phyloP scores from a whole-genome alignment of 2,113 vertebrate species.

The Mesitornis unicolor region DNA sequence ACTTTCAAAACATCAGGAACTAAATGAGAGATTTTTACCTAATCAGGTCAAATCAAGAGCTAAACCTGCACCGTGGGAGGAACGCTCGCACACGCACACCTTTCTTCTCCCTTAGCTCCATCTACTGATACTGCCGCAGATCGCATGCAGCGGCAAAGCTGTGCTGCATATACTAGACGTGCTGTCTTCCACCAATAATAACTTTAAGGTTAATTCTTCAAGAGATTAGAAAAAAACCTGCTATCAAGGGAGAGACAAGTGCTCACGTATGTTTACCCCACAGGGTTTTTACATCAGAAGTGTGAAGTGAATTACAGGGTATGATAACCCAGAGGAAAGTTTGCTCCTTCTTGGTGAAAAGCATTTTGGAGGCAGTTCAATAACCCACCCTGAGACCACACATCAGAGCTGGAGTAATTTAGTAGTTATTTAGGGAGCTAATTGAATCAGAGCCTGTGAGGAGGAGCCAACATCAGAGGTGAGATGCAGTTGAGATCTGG shows the following conservation, averaged over 20 bases:
- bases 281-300: slow-evolving; percentile 27
- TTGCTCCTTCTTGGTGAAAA: slow-evolving; percentile 4
- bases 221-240: neutral
- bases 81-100: neutral
- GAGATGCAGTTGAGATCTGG: neutral
- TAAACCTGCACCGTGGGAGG: slow-evolving; percentile 1
- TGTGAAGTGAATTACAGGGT: slow-evolving; percentile 2
- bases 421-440: slow-evolving; percentile 41
- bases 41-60: neutral
- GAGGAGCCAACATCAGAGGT: neutral
- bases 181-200: neutral
- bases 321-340: neutral
- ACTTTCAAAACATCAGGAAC: neutral
- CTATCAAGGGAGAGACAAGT: neutral
- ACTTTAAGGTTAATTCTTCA: neutral
- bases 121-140: slow-evolving; percentile 16
- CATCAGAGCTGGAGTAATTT: slow-evolving; percentile 36
- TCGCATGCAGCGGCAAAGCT: neutral
- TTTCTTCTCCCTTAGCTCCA: slow-evolving; percentile 61
- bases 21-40: neutral
- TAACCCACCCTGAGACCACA: slow-evolving; percentile 31
- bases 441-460: slow-evolving; percentile 6
- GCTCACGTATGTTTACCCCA: neutral
- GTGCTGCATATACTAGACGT: neutral
- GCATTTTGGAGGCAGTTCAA: slow-evolving; percentile 34